These are phyloP conservation scores for Monarcha castaneiventris DNA, from an alignment of 2,113 vertebrate species.

Conservation along the genomic window DNA sequence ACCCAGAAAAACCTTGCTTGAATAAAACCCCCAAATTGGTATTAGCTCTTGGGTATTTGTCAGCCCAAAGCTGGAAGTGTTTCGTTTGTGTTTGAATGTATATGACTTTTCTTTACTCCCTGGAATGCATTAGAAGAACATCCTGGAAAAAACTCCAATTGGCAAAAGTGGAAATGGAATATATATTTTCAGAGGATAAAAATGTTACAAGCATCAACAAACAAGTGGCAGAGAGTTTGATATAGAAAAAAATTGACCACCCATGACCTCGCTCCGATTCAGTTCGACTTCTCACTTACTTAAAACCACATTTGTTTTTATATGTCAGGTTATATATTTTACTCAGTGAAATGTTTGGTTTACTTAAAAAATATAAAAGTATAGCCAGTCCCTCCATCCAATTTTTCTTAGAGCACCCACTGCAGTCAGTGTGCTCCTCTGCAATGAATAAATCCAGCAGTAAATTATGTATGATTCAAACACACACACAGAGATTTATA, in stretches of 20 bases:
- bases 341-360: constrained; percentile 7
- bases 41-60: not conserved
- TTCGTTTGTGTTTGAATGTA: not conserved
- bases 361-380: not conserved
- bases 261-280: not conserved
- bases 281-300: constrained; percentile 17
- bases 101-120: not conserved
- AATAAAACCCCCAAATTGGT: not conserved
- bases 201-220: not conserved
- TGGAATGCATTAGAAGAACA: not conserved
- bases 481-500: constrained; percentile 42
- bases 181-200: not conserved
- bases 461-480: constrained; percentile 59
- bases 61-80: not conserved
- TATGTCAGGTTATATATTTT: not conserved
- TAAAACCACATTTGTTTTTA: constrained; percentile 40
- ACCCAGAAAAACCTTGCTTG: not conserved
- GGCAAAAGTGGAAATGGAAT: not conserved
- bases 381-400: not conserved
- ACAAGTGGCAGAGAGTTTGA: not conserved
- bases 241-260: not conserved
- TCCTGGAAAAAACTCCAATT: not conserved
- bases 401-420: not conserved
- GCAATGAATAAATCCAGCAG: constrained; percentile 36
- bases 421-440: not conserved